Evolutionary conservation across 2,888 invertebrate species (phyloP), one percentile per base, ranked within the genome.

Genomic region (Onthophagus sagittarius): DNA sequence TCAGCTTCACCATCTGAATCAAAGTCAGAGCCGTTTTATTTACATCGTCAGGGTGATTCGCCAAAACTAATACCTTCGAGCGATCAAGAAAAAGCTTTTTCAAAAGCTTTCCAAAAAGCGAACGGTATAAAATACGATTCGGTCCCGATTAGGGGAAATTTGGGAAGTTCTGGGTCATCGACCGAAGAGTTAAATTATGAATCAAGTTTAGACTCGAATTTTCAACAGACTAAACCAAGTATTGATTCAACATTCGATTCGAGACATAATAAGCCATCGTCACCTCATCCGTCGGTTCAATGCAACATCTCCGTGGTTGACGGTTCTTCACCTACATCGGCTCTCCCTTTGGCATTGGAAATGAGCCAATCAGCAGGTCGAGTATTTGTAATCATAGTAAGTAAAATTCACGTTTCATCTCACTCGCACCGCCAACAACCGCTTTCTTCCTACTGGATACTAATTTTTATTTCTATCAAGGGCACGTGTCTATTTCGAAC

Each of bases 371-470:
- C 82, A 78, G 82, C 84, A 85, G 85, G 85, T 85, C 85, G 85
- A 85, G 85, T 85, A 85, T 85, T 83, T 85, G 84, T 85, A 80
- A 85, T 85, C 80, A 85, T 85, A 81, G 85, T 85, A 85, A 85
- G 85, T 85, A 81, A 77, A 79, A 78, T 81, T 79, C 81, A 81
- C 82, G 72, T 73, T 75, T 72, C 75, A 71, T 75, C 67, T 73
- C 39, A 53, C 70, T 74, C 63, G 71, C 73, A 73, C 73, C 15
- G 70, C 69, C 32, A n/a, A n/a, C 67, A 15, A 31, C 23, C 32
- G 15, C 32, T 67, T 67, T 15, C 15, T 13, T 14, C 63, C 14
- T 15, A 67, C 23, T 23, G 67, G 5, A 15, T 15, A 67, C 15
- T n/a, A 14, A 13, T 15, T 23, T 64, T 64, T 64, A 23, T 53